phyloP scores from a whole-genome alignment of 2,888 invertebrate species.

The Dichetophora obliterata region DNA sequence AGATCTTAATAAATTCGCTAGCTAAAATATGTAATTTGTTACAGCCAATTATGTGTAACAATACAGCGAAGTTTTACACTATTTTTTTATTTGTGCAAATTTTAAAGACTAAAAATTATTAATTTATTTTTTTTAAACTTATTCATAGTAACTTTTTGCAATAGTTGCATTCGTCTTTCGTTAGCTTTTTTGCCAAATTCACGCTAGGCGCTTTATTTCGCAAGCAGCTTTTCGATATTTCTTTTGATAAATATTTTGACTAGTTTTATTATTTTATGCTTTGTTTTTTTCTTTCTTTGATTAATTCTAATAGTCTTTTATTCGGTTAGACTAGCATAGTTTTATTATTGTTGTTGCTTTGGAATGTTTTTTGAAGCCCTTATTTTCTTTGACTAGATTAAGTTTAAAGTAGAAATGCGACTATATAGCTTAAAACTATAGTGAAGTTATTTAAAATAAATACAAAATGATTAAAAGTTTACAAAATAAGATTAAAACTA shows the following conservation, averaged over 20 bases:
- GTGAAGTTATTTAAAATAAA: not conserved
- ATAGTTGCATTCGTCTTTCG: not conserved
- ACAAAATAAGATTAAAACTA: conserved; percentile 1
- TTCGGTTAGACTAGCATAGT: conserved; percentile 10
- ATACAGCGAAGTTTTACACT: not conserved
- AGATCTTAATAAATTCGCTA: no score
- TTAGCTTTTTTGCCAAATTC: not conserved
- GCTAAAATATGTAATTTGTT: no score
- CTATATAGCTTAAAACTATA: not conserved
- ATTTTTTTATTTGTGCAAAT: not conserved
- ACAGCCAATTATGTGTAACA: not conserved
- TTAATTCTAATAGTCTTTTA: not conserved
- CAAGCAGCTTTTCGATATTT: not conserved
- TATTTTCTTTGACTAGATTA: not conserved
- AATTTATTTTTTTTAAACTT: not conserved
- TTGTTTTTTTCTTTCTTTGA: not conserved
- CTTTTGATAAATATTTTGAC: conserved; percentile 8
- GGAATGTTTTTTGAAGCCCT: not conserved
- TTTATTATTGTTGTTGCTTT: not conserved
- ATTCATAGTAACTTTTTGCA: not conserved
- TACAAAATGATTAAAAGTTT: not conserved
- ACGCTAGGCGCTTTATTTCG: conserved; percentile 18
- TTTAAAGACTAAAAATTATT: no score
- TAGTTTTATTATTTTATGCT: not conserved
- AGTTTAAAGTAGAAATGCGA: conserved; percentile 8